Percentiles rank a stretch among this genome's conserved stretches.
These are phyloP conservation scores for Drosophila prolongata DNA, from an alignment of 2,888 invertebrate genomes.

Conservation along the genomic window DNA sequence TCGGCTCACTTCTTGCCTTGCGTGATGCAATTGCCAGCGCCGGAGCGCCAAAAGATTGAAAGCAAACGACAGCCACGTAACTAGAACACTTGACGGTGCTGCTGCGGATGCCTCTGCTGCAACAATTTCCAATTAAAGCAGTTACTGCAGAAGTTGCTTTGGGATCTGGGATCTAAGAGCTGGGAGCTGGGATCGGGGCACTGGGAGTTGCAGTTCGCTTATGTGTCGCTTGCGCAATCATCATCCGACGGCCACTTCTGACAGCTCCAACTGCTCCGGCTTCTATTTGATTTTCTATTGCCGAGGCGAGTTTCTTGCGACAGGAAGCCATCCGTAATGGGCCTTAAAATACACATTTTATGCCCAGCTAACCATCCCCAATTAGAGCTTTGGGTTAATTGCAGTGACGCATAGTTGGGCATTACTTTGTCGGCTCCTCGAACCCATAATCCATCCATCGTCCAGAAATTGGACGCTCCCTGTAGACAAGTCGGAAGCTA, in stretches of 20 bases:
- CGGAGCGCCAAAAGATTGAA: constrained; percentile 78
- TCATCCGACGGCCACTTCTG: constrained; percentile 74
- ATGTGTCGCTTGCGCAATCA: constrained; percentile 76
- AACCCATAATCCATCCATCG: constrained; percentile 25
- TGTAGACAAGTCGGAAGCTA: constrained; percentile 67
- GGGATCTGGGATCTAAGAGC: constrained; percentile 21
- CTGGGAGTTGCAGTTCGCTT: constrained; percentile 42
- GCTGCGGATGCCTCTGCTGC: constrained; percentile 55
- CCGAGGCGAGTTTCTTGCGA: constrained; percentile 51
- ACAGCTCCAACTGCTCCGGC: constrained; percentile 53
- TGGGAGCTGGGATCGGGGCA: constrained; percentile 1
- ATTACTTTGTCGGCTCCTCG: constrained; percentile 49
- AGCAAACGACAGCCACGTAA: constrained; percentile 78
- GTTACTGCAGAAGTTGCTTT: constrained; percentile 46
- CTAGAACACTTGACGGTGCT: constrained; percentile 75
- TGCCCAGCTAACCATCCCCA: constrained; percentile 69
- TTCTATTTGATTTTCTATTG: constrained; percentile 24
- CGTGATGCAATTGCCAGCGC: constrained; percentile 74
- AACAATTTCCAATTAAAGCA: constrained; percentile 78
- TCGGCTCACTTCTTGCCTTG: constrained; percentile 58
- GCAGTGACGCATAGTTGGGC: constrained; percentile 71
- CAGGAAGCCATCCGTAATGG: constrained; percentile 78
- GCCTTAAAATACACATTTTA: constrained; percentile 78
- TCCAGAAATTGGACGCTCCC: constrained; percentile 45
- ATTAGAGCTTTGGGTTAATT: constrained; percentile 74